Percentiles rank a stretch among this genome's conserved stretches.
These are phyloP conservation scores for Drosophila ficusphila DNA, from an alignment of 1,140 invertebrate genomes.

Conservation along the genomic window DNA sequence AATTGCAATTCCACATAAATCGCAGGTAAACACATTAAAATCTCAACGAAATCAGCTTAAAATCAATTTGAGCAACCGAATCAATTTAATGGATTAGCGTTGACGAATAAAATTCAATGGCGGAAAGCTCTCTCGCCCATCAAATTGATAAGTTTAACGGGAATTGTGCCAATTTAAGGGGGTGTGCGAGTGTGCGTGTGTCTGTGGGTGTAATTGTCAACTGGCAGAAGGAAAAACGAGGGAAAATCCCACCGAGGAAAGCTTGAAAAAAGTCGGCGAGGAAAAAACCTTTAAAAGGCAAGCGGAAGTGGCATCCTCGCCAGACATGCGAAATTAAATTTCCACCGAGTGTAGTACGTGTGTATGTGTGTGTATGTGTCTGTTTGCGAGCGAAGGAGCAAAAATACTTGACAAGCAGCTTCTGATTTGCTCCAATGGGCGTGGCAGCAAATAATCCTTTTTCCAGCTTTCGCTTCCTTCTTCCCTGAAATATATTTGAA, in stretches of 20 bases:
- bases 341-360: conserved; percentile 26
- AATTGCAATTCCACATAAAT: conserved; percentile 56
- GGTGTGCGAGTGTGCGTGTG: conserved; percentile 12
- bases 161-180: conserved; percentile 79
- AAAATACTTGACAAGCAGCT: conserved; percentile 47
- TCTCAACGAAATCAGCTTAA: conserved; percentile 68
- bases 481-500: conserved; percentile 19
- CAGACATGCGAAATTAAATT: conserved; percentile 79
- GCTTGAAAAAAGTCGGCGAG: not conserved
- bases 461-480: conserved; percentile 33
- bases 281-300: conserved; percentile 54
- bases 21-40: conserved; percentile 64
- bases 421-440: conserved; percentile 65
- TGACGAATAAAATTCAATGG: conserved; percentile 54
- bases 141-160: conserved; percentile 78
- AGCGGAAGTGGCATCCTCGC: conserved; percentile 64
- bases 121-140: conserved; percentile 47
- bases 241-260: not conserved
- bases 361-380: not conserved
- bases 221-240: conserved; percentile 13
- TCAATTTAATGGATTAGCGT: conserved; percentile 79
- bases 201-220: conserved; percentile 52
- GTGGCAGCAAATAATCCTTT: conserved; percentile 73
- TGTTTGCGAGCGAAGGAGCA: conserved; percentile 11
- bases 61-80: conserved; percentile 72